These are phyloP conservation scores for Lates japonicus DNA, from an alignment of 2,797 vertebrate genomes.

Conservation along the genomic window DNA sequence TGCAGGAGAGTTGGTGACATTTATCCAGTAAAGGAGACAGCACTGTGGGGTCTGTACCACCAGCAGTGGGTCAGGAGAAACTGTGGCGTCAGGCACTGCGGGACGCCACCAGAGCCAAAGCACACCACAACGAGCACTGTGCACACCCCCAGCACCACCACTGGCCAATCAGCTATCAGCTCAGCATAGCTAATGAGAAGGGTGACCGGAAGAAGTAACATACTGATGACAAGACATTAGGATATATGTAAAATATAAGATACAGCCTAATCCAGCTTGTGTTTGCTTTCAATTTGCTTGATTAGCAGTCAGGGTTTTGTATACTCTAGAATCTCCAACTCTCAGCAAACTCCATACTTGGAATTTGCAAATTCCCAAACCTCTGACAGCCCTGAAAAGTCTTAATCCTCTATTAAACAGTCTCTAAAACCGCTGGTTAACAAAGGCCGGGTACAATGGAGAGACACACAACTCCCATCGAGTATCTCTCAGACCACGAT, in stretches of 20 bases:
- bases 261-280: no score
- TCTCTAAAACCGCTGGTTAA: slow-evolving; percentile 23
- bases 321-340: background rate
- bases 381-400: background rate
- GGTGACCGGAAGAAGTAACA: no score
- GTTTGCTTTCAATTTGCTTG: background rate
- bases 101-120: slow-evolving; percentile 92
- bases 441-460: slow-evolving; percentile 57
- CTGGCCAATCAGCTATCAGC: slow-evolving; percentile 97
- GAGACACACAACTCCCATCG: slow-evolving; percentile 44
- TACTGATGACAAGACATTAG: background rate
- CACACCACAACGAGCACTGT: slow-evolving; percentile 96
- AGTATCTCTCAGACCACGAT: slow-evolving; percentile 74
- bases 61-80: slow-evolving; percentile 97
- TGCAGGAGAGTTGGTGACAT: background rate
- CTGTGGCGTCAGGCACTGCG: slow-evolving; percentile 98
- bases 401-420: slow-evolving; percentile 16
- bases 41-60: slow-evolving; percentile 79
- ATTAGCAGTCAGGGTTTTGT: background rate
- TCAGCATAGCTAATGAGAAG: slow-evolving; percentile 91
- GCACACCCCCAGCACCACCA: slow-evolving; percentile 97
- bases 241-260: background rate
- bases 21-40: background rate
- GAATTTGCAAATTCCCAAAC: background rate
- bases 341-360: background rate